Percentiles rank a stretch among this genome's conserved stretches.
phyloP scores from a whole-genome alignment of 2,888 invertebrate genomes.

The Aspidapion aeneum region DNA sequence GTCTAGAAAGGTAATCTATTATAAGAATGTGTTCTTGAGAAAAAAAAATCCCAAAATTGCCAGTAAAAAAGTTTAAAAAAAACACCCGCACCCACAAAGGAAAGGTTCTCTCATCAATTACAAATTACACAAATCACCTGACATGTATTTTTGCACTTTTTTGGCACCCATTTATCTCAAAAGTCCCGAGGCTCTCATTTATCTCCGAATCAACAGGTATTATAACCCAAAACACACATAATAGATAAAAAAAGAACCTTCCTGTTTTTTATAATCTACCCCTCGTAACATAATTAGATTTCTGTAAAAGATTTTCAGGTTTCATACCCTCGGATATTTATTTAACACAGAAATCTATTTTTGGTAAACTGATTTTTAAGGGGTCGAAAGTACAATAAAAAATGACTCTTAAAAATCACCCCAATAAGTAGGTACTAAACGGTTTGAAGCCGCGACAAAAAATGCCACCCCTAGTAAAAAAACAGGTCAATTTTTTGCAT shows the following conservation, averaged over 20 bases:
- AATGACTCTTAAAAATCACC: slow-evolving; percentile 18
- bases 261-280: slow-evolving; percentile 2
- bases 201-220: slow-evolving; percentile 12
- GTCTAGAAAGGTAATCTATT: too few relatives aligned
- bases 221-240: background rate
- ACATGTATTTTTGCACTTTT: slow-evolving; percentile 6
- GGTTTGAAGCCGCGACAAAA: slow-evolving; percentile 19
- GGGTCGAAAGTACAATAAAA: slow-evolving; percentile 16
- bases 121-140: slow-evolving; percentile 20
- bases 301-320: slow-evolving; percentile 1
- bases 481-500: slow-evolving; percentile 19
- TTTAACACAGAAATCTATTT: slow-evolving; percentile 9
- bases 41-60: background rate
- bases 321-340: background rate
- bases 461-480: slow-evolving; percentile 11
- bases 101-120: slow-evolving; percentile 16
- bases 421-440: slow-evolving; percentile 22
- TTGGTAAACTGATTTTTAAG: slow-evolving; percentile 14
- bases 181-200: background rate
- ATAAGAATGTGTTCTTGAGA: too few relatives aligned
- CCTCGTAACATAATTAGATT: slow-evolving; percentile 7
- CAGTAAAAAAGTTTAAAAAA: background rate
- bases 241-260: background rate
- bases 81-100: background rate
- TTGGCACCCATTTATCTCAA: background rate